phyloP scores from a whole-genome alignment of 2,888 invertebrate species.

The Rhodophaea formosa region DNA sequence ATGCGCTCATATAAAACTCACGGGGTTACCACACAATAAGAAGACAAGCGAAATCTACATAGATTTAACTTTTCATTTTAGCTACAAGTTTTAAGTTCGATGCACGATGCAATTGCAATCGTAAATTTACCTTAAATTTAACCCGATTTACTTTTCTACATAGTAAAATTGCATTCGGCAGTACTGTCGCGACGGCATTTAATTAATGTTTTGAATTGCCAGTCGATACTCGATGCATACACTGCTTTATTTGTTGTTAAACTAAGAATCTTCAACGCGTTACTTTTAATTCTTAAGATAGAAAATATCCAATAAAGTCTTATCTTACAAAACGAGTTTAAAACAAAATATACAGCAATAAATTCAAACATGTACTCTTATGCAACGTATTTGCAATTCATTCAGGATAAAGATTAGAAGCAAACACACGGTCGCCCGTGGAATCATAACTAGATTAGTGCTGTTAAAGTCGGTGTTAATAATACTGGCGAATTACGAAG shows the following conservation, averaged over 20 bases:
- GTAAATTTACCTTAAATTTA: background rate
- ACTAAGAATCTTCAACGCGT: no score
- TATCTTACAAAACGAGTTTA: no score
- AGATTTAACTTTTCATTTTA: background rate
- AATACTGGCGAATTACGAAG: background rate
- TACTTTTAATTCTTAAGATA: background rate
- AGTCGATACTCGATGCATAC: background rate
- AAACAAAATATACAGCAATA: no score
- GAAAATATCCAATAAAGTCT: no score
- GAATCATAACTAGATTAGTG: background rate
- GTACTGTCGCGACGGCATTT: background rate
- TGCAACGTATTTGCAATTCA: background rate
- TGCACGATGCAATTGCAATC: background rate
- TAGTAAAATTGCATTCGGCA: background rate
- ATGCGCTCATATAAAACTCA: background rate
- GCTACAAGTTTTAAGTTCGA: background rate
- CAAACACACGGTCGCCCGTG: background rate
- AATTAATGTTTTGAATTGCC: background rate
- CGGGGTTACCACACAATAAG: background rate
- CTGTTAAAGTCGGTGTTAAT: background rate
- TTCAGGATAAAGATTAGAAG: background rate
- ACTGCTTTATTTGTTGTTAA: background rate
- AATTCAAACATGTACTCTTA: no score
- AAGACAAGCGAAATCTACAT: background rate
- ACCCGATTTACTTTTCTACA: background rate